These are phyloP conservation scores for Strix uralensis DNA, from an alignment of 2,113 vertebrate genomes.

Conservation along the genomic window DNA sequence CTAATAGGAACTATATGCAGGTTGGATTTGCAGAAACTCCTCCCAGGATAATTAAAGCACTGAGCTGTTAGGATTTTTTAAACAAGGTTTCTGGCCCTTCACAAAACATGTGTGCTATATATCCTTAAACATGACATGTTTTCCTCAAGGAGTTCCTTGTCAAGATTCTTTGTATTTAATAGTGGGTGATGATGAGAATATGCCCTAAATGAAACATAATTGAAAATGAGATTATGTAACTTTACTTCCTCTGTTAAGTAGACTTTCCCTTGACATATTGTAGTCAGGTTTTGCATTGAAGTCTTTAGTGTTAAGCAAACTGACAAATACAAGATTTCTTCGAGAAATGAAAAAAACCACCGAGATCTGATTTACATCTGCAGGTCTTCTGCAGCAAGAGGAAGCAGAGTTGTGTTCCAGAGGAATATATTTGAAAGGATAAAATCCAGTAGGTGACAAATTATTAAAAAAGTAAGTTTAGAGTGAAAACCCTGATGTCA, in stretches of 20 bases:
- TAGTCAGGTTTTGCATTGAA: conserved; percentile 49
- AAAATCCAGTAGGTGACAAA: not conserved
- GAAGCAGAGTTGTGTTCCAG: conserved; percentile 20
- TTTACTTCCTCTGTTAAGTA: conserved; percentile 64
- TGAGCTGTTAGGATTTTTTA: not conserved
- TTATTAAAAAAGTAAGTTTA: not conserved
- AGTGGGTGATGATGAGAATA: conserved; percentile 69
- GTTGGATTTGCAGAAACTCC: not conserved
- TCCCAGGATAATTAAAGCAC: conserved; percentile 31
- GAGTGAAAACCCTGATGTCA: conserved; percentile 24
- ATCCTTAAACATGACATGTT: conserved; percentile 75
- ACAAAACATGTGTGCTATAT: conserved; percentile 66
- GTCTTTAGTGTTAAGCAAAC: conserved; percentile 47
- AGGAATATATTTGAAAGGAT: not conserved
- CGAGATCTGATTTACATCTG: conserved; percentile 22
- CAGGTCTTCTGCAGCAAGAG: not conserved
- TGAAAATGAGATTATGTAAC: conserved; percentile 78
- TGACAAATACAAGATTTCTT: conserved; percentile 51
- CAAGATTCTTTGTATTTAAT: conserved; percentile 75
- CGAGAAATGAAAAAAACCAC: not conserved
- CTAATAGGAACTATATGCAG: not conserved
- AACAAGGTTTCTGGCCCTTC: conserved; percentile 46
- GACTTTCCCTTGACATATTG: conserved; percentile 45
- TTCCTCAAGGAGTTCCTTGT: conserved; percentile 73
- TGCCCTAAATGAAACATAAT: conserved; percentile 75